Conservation (phyloP, 2,113 vertebrate species). For the Onychorhynchus coronatus region DNA sequence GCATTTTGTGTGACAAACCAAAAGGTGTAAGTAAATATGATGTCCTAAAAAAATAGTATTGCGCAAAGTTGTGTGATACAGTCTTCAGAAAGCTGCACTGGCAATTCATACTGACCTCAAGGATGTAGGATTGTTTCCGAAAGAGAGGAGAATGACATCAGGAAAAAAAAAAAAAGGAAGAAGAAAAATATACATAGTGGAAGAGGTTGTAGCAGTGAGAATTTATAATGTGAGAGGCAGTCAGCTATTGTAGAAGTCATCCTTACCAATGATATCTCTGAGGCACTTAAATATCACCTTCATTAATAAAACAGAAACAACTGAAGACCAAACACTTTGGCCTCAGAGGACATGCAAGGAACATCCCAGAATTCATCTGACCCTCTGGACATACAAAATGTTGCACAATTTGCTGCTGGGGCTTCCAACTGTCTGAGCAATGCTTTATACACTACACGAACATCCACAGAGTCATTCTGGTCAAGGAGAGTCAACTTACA, state of each 20-base stretch:
- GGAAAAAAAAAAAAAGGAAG: not conserved
- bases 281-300: conserved; percentile 12
- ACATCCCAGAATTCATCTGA: not conserved
- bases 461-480: not conserved
- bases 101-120: not conserved
- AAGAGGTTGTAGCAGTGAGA: not conserved
- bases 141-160: not conserved
- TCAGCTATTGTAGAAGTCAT: not conserved
- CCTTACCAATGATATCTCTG: not conserved
- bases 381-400: not conserved
- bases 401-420: not conserved
- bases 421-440: not conserved
- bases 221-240: not conserved
- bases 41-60: not conserved
- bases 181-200: not conserved
- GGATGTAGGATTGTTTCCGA: not conserved
- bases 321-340: not conserved
- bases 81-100: not conserved
- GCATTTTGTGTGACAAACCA: not conserved
- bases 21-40: not conserved
- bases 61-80: not conserved
- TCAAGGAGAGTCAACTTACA: conserved; percentile 52
- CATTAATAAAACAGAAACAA: conserved; percentile 2
- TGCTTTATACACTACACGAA: not conserved
- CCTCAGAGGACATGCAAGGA: not conserved